Base-by-base conservation (phyloP, 1,140 invertebrate genomes). In the Lanistes nyassanus region DNA sequence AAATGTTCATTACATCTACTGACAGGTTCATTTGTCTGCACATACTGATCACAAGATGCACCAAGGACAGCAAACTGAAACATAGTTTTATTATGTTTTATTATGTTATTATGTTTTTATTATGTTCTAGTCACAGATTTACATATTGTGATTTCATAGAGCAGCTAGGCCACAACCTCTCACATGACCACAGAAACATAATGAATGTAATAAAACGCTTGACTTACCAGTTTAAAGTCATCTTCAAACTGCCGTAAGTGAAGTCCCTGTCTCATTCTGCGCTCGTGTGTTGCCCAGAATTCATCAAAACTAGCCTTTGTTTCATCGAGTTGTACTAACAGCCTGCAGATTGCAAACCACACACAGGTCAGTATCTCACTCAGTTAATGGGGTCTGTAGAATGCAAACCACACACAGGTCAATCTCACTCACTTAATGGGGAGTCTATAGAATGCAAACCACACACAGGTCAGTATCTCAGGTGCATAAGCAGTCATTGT, bases 301-400 rank as follows among this genome's bases (percentile, higher is more conserved):
- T 94, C 92, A 86, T 97, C 96, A 89, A 99, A 98, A 69, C 95
- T 95, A 81, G 93, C 92, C 89, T 97, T 95, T 73, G 96, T 98
- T 91, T 99, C 97, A 88, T 98, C 96, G 81, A 99, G 91, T 91
- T 98, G 96, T 42, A 97, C 94, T 60, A 99, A 90, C 87, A 98
- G 92, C 89, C 96, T 95, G 74, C 26, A 80, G 80, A 81, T 42
- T n/a, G n/a, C n/a, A n/a, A n/a, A n/a, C n/a, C n/a, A n/a, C n/a
- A n/a, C n/a, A n/a, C n/a, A n/a, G n/a, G n/a, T n/a, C n/a, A n/a
- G n/a, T n/a, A n/a, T n/a, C n/a, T n/a, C n/a, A n/a, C n/a, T n/a
- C n/a, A n/a, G n/a, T n/a, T n/a, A n/a, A n/a, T n/a, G n/a, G n/a
- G n/a, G n/a, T n/a, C n/a, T n/a, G n/a, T n/a, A n/a, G n/a, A n/a